Evolutionary conservation across 2,113 vertebrate species (phyloP).

Genomic region (Brachyistius frenatus): DNA sequence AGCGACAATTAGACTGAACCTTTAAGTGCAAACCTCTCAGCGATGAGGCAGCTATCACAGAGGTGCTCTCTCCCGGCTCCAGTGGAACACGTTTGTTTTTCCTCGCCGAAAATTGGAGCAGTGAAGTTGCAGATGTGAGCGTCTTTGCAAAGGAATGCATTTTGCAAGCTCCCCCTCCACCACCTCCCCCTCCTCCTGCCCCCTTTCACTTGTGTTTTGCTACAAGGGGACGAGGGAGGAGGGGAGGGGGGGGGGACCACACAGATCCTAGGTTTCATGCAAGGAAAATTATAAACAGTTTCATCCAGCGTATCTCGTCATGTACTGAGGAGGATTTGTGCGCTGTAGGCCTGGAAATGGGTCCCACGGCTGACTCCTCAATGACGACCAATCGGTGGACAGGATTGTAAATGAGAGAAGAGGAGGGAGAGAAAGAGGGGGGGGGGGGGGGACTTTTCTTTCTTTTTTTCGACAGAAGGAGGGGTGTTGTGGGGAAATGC

Average conservation of each 20-base stretch:
- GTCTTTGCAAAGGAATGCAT: constrained; percentile 71
- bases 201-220: constrained; percentile 46
- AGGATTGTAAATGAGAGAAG: constrained; percentile 71
- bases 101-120: constrained; percentile 48
- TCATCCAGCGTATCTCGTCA: constrained; percentile 57
- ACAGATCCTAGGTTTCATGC: constrained; percentile 68
- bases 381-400: constrained; percentile 77
- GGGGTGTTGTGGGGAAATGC: constrained; percentile 78
- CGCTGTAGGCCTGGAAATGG: constrained; percentile 62
- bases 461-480: constrained; percentile 69
- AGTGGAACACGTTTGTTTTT: constrained; percentile 68
- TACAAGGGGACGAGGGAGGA: constrained; percentile 25
- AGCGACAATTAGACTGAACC: constrained; percentile 63
- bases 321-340: constrained; percentile 56
- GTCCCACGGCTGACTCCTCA: constrained; percentile 72
- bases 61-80: constrained; percentile 30
- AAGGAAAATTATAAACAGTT: constrained; percentile 70
- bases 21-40: constrained; percentile 45
- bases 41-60: constrained; percentile 42
- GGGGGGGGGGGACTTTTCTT: constrained; percentile 68
- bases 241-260: constrained; percentile 67
- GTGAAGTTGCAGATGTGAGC: constrained; percentile 77
- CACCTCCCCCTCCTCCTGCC: background rate
- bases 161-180: constrained; percentile 28
- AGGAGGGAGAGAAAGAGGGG: constrained; percentile 40